These are phyloP conservation scores for Protobothrops flavoviridis DNA, from an alignment of 2,113 vertebrate genomes.

Conservation along the genomic window DNA sequence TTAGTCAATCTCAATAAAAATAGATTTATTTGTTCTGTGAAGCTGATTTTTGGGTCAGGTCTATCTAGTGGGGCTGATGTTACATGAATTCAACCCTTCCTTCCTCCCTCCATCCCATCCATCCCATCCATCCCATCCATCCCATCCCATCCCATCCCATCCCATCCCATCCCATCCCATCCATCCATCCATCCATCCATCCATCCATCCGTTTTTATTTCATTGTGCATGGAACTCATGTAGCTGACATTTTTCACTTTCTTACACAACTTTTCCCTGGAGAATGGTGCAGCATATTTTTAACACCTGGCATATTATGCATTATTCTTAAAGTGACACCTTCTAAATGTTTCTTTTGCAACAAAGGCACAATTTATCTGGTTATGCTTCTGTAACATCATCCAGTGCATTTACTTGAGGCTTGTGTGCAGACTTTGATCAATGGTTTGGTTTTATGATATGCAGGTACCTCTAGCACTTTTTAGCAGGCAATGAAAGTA, in stretches of 20 bases:
- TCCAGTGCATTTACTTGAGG: background rate
- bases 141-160: too few species aligned
- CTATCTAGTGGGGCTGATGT: background rate
- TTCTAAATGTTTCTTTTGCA: constrained; percentile 11
- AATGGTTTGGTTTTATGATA: background rate
- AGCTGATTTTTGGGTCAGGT: background rate
- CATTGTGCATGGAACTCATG: background rate
- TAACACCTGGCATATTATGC: background rate
- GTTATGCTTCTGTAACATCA: background rate
- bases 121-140: background rate
- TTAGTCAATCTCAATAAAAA: background rate
- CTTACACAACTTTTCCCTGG: background rate
- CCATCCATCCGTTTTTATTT: background rate
- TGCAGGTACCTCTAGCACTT: background rate
- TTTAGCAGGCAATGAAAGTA: background rate
- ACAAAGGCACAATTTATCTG: background rate
- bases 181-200: background rate
- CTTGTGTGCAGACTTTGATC: background rate
- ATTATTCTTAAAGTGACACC: constrained; percentile 1
- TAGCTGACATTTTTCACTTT: constrained; percentile 26
- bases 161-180: too few species aligned
- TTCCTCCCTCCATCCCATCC: too few species aligned
- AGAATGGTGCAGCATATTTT: background rate
- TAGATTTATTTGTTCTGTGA: background rate
- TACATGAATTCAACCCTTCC: background rate